Percentiles rank a stretch among this genome's conserved stretches.
phyloP scores from a whole-genome alignment of 2,888 invertebrate genomes.

The Creontiades dilutus region DNA sequence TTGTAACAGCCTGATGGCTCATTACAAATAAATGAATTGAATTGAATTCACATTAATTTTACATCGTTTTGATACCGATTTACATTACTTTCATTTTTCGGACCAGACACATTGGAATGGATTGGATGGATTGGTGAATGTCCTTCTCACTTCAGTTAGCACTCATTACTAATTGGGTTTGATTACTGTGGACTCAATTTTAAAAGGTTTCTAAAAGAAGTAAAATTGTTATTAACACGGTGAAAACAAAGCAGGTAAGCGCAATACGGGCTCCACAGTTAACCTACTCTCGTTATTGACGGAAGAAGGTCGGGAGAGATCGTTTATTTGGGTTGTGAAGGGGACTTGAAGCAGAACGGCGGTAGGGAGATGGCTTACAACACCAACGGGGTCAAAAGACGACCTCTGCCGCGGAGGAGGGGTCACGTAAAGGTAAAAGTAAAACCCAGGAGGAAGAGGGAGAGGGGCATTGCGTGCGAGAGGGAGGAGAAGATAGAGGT shows the following conservation, averaged over 20 bases:
- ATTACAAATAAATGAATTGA: no score
- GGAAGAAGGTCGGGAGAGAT: slow-evolving; percentile 63
- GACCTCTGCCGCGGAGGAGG: background rate
- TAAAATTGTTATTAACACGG: background rate
- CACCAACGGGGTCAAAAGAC: slow-evolving; percentile 62
- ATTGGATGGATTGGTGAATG: no score
- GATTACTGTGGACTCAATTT: no score
- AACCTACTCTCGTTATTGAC: slow-evolving; percentile 62
- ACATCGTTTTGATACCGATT: no score
- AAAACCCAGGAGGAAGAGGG: background rate
- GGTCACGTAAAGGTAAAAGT: slow-evolving; percentile 50
- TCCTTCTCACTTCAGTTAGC: no score
- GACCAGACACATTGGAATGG: no score
- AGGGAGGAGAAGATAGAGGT: no score
- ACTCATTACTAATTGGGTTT: no score
- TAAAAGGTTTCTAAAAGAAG: no score
- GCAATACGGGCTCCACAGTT: slow-evolving; percentile 13
- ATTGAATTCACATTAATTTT: no score
- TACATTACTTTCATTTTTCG: no score
- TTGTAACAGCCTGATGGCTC: no score
- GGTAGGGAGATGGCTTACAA: slow-evolving; percentile 48
- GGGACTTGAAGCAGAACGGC: slow-evolving; percentile 37
- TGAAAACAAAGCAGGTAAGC: background rate
- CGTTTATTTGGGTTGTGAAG: slow-evolving; percentile 59
- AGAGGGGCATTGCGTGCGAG: background rate